Evolutionary conservation across 2,888 invertebrate genomes (phyloP), one percentile per base, ranked within the genome.

Genomic region (Poecilus cupreus): DNA sequence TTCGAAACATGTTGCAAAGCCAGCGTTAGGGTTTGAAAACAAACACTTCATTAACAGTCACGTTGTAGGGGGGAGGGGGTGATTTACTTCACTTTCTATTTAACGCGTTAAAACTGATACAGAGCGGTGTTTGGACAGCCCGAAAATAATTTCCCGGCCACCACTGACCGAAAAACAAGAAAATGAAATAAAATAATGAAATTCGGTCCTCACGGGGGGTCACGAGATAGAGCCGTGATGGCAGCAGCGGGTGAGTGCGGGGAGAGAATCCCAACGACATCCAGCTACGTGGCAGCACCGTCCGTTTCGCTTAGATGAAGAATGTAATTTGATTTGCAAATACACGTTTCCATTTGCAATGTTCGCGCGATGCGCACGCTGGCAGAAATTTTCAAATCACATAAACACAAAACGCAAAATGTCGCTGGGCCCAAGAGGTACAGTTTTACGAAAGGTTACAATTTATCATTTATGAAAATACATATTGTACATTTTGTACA

Each of bases 321-420:
- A 60, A 60, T 24, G 26, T 60, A 60, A 60, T 60, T 60, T 60
- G 60, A 60, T 60, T 60, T 60, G 60, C 60, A 60, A 60, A 60
- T 60, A 60, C 60, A 60, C 22, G 11, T 22, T 60, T 24, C 24
- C 60, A 60, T 60, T 24, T 60, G 60, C 13, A 60, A 60, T 13
- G 22, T 22, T 22, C n/a, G 60, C 60, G 24, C n/a, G 49, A 16
- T 60, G 26, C 24, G 13, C 60, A 60, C 60, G 20, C 16, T 16
- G n/a, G 13, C 18, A 16, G 20, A 22, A 6, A 13, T 54, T 54
- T 54, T 54, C 18, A 22, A 54, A 32, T 32, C 32, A 6, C 6
- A 8, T 6, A 32, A 32, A 32, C 32, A 32, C 20, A 18, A 4
- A 54, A 16, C 20, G 10, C 2, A 11, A n/a, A n/a, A n/a, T n/a